Evolutionary conservation across 1,140 invertebrate species (phyloP), one percentile per base, ranked within the genome.

Genomic region (Brachionus asplanchnoidis): DNA sequence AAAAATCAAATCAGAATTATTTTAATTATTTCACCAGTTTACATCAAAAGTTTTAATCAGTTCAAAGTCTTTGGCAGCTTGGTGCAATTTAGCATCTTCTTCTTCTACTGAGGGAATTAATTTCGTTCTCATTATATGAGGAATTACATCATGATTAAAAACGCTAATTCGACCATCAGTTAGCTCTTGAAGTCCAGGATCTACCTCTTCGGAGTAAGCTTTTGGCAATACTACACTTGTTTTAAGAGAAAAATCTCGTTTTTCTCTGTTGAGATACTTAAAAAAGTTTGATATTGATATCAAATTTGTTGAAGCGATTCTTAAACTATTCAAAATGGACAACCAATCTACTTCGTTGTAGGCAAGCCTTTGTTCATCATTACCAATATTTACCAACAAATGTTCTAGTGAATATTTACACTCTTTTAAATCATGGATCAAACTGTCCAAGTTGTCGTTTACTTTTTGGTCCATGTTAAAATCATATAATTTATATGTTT

Each of bases 101-200:
- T 84, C 82, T 70, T 84, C 82, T 12, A 84, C 23, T 36, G 60
- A 56, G 8, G 82, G 82, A 32, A 84, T 40, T 11, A 68, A 20
- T 84, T 84, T 84, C 14, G 82, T 84, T 44, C 82, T 36, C 42
- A 84, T 36, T 9, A 84, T 68, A 20, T 84, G 82, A 5, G 82
- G 82, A 11, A 84, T 84, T 9, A 84, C 60, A 56, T 84, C 82
- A 32, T 84, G 82, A 70, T 84, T 84, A 26, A 84, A 84, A 40
- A 84, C 60, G 23, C 60, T 68, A 9, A 84, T 68, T 44, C 82
- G 60, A 42, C 46, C 50, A 17, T 84, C 36, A 23, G 65, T 84
- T 14, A 84, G 4, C 8, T 46, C 20, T 68, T 82, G 79, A n/a
- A 82, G 32, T 40, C 42, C 79, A n/a, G 79, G 79, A 65, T 82